Percentiles rank a stretch among this genome's conserved stretches.
phyloP scores from a whole-genome alignment of 2,113 vertebrate genomes.

The Mola mola region DNA sequence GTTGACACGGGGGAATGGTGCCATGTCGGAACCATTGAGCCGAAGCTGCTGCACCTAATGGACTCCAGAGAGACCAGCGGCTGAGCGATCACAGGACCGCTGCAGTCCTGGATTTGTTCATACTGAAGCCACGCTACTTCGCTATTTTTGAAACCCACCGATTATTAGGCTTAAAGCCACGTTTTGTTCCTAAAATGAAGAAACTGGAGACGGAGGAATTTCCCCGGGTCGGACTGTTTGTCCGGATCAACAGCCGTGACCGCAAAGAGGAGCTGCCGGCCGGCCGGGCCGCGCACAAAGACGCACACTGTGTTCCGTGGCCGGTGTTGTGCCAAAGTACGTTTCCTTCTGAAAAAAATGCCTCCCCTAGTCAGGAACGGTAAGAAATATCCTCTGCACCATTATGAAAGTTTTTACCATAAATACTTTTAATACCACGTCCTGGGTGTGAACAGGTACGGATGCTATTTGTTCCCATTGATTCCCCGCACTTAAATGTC shows the following conservation, averaged over 20 bases:
- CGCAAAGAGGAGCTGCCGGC: constrained; percentile 45
- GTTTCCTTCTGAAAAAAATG: constrained; percentile 20
- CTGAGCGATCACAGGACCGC: too few relatives aligned
- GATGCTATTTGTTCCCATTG: too few relatives aligned
- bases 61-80: too few relatives aligned
- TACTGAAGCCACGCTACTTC: too few relatives aligned
- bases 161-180: too few relatives aligned
- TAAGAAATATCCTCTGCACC: neutral
- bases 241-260: constrained; percentile 55
- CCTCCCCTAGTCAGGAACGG: constrained; percentile 3
- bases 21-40: neutral
- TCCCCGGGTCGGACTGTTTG: constrained; percentile 52
- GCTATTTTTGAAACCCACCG: too few relatives aligned
- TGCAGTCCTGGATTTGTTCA: too few relatives aligned
- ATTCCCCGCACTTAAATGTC: neutral
- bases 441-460: neutral
- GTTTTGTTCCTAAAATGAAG: constrained; percentile 15
- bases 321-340: constrained; percentile 39
- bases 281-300: constrained; percentile 73
- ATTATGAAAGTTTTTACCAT: too few relatives aligned
- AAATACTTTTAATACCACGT: neutral
- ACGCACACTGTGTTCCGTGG: constrained; percentile 71
- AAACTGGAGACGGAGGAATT: constrained; percentile 75
- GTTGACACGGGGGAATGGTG: constrained; percentile 21
- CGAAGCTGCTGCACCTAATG: neutral